Base-by-base conservation (phyloP, 2,888 invertebrate species). In the Tetanocera ferruginea region DNA sequence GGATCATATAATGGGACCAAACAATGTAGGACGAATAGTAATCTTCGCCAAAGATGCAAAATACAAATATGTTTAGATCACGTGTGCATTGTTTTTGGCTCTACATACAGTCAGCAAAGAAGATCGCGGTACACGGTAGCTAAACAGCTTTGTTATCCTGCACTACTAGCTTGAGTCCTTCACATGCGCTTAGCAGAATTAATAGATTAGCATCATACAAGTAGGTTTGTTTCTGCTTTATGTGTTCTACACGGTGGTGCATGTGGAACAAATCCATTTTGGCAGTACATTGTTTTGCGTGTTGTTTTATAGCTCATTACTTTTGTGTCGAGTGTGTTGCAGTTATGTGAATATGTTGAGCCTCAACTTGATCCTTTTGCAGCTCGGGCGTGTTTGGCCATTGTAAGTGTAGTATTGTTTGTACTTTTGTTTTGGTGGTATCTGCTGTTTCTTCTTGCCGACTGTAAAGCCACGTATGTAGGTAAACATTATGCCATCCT, bases 271-370 rank as follows among this genome's bases (percentile, higher is more conserved):
- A 73, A 76, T 78, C 78, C 78, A 43, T 69, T n/a, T 62, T 66
- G 55, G 37, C 66, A 34, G 69, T 51, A 62, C 74, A 78, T 80
- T 79, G 66, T 79, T 76, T 67, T 77, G 78, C 70, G 73, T 73
- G 80, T 70, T 80, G 83, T 81, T 81, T 84, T 83, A 83, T 83
- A 84, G 85, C 85, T 85, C 85, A 87, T 87, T 87, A 86, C 82
- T 82, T 85, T 87, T 85, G 86, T 85, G 37, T 9, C n/a, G 55
- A 67, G 23, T 37, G 37, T 52, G 52, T 37, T 3, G 34, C 62
- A 55, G 52, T 75, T 8, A 52, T 43, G 62, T 62, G 37, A 75
- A 67, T 67, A 67, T 67, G 34, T 67, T 14, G 4, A 17, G 62
- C 49, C 60, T 49, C 31, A 55, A 57, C 28, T 37, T 43, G 25